Evolutionary conservation across 2,888 invertebrate genomes (phyloP).

Genomic region (Pristionchus fissidentatus): DNA sequence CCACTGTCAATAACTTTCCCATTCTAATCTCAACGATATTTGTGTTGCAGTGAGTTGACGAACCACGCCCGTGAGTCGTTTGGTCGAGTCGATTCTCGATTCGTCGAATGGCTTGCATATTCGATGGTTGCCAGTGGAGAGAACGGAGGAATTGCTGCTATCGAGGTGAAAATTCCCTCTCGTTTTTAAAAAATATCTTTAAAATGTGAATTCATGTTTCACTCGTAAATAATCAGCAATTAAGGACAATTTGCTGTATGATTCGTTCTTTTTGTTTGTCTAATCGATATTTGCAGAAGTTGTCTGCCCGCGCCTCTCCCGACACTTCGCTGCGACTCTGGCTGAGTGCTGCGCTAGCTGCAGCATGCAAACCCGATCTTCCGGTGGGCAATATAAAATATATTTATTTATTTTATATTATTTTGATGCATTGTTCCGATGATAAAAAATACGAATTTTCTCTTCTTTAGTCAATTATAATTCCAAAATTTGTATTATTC

Average conservation of each 20-base stretch:
- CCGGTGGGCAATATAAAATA: too few species aligned
- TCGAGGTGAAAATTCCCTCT: slow-evolving; percentile 1
- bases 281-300: slow-evolving; percentile 35
- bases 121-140: slow-evolving; percentile 28
- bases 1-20: background rate
- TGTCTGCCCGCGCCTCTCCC: background rate
- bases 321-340: background rate
- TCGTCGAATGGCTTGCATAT: slow-evolving; percentile 22
- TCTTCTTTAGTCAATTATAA: too few species aligned
- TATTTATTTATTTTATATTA: too few species aligned
- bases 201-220: too few species aligned
- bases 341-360: slow-evolving; percentile 22
- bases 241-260: too few species aligned
- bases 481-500: too few species aligned
- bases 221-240: too few species aligned
- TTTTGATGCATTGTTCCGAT: too few species aligned
- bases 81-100: slow-evolving; percentile 24
- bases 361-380: background rate
- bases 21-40: background rate
- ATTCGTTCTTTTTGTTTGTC: too few species aligned
- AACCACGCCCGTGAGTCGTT: background rate
- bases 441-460: too few species aligned
- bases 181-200: too few species aligned
- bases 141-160: background rate
- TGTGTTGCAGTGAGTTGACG: slow-evolving; percentile 21